phyloP scores from a whole-genome alignment of 1,140 invertebrate genomes.

The Zophobas morio region DNA sequence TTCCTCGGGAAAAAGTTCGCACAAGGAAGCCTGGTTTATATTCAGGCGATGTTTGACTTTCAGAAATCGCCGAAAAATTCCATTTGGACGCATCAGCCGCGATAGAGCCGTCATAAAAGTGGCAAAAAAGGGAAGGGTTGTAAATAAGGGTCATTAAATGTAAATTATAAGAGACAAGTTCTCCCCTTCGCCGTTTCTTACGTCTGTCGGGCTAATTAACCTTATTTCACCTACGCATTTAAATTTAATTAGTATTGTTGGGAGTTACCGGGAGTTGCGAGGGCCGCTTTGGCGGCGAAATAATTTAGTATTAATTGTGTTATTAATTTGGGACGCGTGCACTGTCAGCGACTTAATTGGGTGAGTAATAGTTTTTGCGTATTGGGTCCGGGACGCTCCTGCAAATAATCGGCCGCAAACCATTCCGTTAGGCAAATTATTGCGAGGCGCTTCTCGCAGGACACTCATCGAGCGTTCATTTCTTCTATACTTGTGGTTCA shows the following conservation, averaged over 20 bases:
- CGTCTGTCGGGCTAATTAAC: conserved; percentile 28
- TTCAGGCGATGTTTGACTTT: not conserved
- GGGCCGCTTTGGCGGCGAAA: conserved; percentile 9
- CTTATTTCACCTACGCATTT: conserved; percentile 39
- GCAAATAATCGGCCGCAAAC: not conserved
- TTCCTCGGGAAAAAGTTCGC: not conserved
- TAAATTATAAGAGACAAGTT: conserved; percentile 39
- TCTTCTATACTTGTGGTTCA: too few species aligned
- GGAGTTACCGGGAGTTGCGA: conserved; percentile 4
- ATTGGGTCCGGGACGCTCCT: not conserved
- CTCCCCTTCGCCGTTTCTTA: conserved; percentile 31
- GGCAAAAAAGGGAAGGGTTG: not conserved
- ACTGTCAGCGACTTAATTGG: conserved; percentile 18
- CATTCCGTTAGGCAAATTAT: conserved; percentile 8
- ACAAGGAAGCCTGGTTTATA: not conserved
- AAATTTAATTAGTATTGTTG: conserved; percentile 41
- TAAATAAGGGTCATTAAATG: conserved; percentile 40
- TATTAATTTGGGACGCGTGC: conserved; percentile 30
- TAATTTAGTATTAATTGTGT: conserved; percentile 36
- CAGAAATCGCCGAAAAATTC: conserved; percentile 3
- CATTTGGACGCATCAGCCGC: conserved; percentile 10
- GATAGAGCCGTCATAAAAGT: conserved; percentile 5
- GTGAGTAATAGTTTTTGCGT: conserved; percentile 16
- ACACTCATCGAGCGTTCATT: too few species aligned
- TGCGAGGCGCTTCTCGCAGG: not conserved